Percentiles rank a stretch among this genome's conserved stretches.
Evolutionary conservation across 2,113 vertebrate species (phyloP).

Genomic region (Catharus fuscescens): DNA sequence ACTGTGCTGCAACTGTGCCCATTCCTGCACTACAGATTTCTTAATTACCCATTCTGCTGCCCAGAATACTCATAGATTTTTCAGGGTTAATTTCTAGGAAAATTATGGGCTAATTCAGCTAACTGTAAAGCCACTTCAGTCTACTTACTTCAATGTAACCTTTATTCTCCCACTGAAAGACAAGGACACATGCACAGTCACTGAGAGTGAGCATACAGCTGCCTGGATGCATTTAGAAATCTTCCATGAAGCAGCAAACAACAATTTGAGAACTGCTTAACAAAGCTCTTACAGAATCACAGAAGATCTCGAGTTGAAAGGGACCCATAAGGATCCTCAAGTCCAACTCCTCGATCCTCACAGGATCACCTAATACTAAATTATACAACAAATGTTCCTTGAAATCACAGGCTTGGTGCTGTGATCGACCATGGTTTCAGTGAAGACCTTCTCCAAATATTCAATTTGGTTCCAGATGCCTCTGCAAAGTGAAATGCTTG

Average conservation of each 20-base stretch:
- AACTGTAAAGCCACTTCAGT: not conserved
- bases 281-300: not conserved
- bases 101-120: not conserved
- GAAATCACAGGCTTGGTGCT: not conserved
- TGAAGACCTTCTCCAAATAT: not conserved
- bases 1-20: not conserved
- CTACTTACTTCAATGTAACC: not conserved
- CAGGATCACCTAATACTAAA: not conserved
- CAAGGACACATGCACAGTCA: not conserved
- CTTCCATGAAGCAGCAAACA: not conserved
- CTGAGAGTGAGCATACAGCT: not conserved
- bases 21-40: not conserved
- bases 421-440: accelerated
- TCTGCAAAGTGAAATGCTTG: not conserved
- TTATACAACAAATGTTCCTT: not conserved
- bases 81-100: not conserved
- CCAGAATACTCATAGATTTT: not conserved
- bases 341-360: not conserved
- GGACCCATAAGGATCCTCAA: not conserved
- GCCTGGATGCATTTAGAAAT: not conserved
- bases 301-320: not conserved
- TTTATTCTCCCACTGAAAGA: not conserved
- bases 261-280: not conserved
- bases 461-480: not conserved
- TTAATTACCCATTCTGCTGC: not conserved